Evolutionary conservation across 2,113 vertebrate species (phyloP), one percentile per base, ranked within the genome.

Genomic region (Scalopus aquaticus): DNA sequence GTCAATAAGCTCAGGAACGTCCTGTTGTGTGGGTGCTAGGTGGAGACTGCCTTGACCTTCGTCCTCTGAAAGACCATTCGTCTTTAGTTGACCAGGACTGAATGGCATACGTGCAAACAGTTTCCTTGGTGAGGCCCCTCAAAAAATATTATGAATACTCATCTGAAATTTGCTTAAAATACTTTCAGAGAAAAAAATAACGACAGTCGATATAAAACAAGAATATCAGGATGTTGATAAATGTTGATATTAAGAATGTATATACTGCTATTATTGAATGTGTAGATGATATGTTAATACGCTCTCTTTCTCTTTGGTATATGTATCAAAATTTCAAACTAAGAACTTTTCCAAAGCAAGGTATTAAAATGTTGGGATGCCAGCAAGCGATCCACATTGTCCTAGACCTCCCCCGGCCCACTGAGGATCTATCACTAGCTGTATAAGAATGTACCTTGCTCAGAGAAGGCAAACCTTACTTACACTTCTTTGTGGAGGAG

Each of bases 91-190:
- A 83, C 74, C 54, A 12, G 54, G 42, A 64, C 87, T 92, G 39
- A 65, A 92, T 28, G 54, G 1, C 9, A 79, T 39, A 13, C 42
- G 81, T 70, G 62, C 28, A 88, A 95, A 51, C 49, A 28, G 67
- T 83, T 93, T 84, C 35, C 4, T 91, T 85, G 9, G 32, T 51
- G 56, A 39, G 37, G 6, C 9, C 19, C 77, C 62, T 93, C 56
- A 67, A 65, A 83, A 87, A 83, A 60, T 58, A 72, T 72, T 87
- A 80, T 78, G 64, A 92, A 93, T 97, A 92, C 91, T 94, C 86
- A 90, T 65, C 78, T 94, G 67, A 73, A 92, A 94, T 69, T 92
- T 92, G 69, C 78, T 92, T 70, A 85, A 95, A 60, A 90, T 73
- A 84, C 58, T 74, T 19, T 77, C 37, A 78, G 65, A 24, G 9